A percentile compares a stretch with the other conserved stretches of the same genome.
Evolutionary conservation across 2,113 vertebrate genomes (phyloP).

Genomic region (Gallinago media): DNA sequence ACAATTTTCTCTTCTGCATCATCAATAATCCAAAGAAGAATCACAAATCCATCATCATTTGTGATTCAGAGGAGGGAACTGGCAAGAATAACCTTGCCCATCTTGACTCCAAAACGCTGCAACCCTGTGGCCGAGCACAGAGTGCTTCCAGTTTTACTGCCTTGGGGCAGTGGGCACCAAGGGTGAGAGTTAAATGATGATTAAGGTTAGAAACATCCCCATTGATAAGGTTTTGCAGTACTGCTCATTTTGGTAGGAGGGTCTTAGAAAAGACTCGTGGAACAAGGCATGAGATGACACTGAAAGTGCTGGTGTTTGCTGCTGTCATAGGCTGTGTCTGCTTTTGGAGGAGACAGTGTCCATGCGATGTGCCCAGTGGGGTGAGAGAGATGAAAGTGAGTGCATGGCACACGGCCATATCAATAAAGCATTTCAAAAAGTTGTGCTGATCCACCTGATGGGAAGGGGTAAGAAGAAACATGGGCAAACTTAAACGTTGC

Average conservation of each 20-base stretch:
- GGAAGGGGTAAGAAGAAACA: not conserved
- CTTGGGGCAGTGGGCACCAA: not conserved
- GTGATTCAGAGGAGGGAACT: not conserved
- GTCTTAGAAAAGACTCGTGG: not conserved
- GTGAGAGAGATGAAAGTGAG: not conserved
- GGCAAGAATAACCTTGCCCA: not conserved
- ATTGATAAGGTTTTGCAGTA: not conserved
- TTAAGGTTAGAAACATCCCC: not conserved
- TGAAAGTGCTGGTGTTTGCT: not conserved
- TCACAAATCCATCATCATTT: not conserved
- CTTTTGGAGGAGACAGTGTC: not conserved
- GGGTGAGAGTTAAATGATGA: not conserved
- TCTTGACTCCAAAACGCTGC: not conserved
- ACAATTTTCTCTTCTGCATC: constrained; percentile 22
- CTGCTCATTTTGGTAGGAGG: not conserved
- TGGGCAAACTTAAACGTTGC: not conserved
- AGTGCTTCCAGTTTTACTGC: not conserved
- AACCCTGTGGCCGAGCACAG: not conserved
- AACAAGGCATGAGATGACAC: not conserved
- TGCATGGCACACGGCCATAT: fast-evolving
- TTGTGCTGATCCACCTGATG: fast-evolving
- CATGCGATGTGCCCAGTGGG: not conserved
- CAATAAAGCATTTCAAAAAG: not conserved
- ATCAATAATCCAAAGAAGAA: not conserved
- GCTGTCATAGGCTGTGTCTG: not conserved